These are phyloP conservation scores for Dunckerocampus dactyliophorus DNA, from an alignment of 2,113 vertebrate genomes.

Conservation along the genomic window DNA sequence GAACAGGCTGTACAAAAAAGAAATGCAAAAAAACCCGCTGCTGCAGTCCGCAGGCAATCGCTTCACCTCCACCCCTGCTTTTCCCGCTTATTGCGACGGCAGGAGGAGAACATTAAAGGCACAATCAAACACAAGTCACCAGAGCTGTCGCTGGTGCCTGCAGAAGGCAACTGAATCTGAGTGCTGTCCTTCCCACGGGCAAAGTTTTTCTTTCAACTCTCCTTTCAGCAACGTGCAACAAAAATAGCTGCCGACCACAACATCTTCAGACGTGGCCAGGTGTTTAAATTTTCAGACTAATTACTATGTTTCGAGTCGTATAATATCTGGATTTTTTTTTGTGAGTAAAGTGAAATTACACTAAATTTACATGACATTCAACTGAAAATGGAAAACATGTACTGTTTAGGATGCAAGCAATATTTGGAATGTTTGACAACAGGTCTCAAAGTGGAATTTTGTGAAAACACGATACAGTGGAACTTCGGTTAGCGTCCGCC, in stretches of 20 bases:
- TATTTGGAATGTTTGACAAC: no score
- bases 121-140: conserved; percentile 61
- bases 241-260: conserved; percentile 34
- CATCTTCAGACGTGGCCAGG: conserved; percentile 18
- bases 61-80: conserved; percentile 38
- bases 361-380: no score
- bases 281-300: conserved; percentile 27
- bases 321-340: no score
- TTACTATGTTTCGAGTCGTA: background rate
- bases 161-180: conserved; percentile 66
- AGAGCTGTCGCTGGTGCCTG: conserved; percentile 53
- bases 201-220: conserved; percentile 71
- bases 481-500: no score
- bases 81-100: conserved; percentile 22
- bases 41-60: conserved; percentile 14
- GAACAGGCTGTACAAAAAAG: no score
- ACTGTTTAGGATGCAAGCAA: no score
- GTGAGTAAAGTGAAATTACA: no score
- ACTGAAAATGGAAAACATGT: background rate
- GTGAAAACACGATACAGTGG: no score
- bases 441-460: no score
- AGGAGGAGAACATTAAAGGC: conserved; percentile 53
- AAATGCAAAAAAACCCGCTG: background rate
- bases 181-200: conserved; percentile 72
- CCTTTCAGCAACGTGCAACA: conserved; percentile 60